A percentile compares a stretch with the other conserved stretches of the same genome.
Conservation (phyloP, 2,888 invertebrate genomes). For the Plagodis pulveraria region DNA sequence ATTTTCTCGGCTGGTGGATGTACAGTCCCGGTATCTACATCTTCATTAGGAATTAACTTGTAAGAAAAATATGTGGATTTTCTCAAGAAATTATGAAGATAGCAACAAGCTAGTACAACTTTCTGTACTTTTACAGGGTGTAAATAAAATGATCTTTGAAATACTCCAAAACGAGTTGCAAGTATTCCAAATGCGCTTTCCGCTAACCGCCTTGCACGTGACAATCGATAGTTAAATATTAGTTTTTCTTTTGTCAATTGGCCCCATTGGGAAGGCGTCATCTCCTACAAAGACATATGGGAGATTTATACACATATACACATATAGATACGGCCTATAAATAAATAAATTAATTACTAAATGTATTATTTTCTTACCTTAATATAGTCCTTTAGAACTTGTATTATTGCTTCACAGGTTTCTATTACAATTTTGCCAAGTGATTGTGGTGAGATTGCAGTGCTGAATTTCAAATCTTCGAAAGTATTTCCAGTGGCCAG, state of each 20-base stretch:
- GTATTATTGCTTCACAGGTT: slow-evolving; percentile 12
- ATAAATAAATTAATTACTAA: slow-evolving; percentile 3
- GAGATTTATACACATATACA: slow-evolving; percentile 8
- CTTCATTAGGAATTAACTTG: slow-evolving; percentile 7
- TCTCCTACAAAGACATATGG: slow-evolving; percentile 30
- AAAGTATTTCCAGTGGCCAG: slow-evolving; percentile 19
- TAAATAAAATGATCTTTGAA: slow-evolving; percentile 24
- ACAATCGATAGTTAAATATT: slow-evolving; percentile 26
- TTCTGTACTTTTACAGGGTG: slow-evolving; percentile 23
- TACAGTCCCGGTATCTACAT: slow-evolving; percentile 14
- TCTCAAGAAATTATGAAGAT: slow-evolving; percentile 23
- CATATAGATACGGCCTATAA: slow-evolving; percentile 5
- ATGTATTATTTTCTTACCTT: slow-evolving; percentile 7
- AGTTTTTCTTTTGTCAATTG: slow-evolving; percentile 25
- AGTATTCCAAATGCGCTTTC: slow-evolving; percentile 26
- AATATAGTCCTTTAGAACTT: slow-evolving; percentile 12
- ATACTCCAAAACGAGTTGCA: slow-evolving; percentile 28
- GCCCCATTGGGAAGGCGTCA: slow-evolving; percentile 25
- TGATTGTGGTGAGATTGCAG: slow-evolving; percentile 9
- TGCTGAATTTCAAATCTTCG: slow-evolving; percentile 18
- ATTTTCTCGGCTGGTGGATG: slow-evolving; percentile 23
- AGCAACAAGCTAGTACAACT: slow-evolving; percentile 25
- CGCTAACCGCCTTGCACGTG: slow-evolving; percentile 12
- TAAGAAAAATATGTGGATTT: slow-evolving; percentile 11
- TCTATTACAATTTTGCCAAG: slow-evolving; percentile 5